Conservation (phyloP, 2,797 vertebrate species). For the Alectoris magna region DNA sequence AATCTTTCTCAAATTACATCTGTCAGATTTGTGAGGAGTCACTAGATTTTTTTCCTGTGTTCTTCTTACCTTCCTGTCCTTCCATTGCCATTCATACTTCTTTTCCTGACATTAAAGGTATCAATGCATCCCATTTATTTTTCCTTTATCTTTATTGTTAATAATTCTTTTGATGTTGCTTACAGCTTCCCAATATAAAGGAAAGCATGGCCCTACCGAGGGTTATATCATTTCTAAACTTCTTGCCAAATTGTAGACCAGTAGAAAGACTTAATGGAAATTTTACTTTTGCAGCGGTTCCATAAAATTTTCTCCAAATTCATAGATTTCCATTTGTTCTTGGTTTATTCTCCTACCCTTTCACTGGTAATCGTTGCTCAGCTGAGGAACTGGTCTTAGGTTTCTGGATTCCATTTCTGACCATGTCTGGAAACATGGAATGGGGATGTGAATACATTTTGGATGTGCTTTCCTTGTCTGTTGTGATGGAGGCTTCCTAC, state of each 20-base stretch:
- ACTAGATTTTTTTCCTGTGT: not conserved
- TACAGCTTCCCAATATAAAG: not conserved
- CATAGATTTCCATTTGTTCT: not conserved
- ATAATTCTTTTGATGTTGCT: not conserved
- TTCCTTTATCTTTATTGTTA: not conserved
- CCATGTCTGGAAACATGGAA: rapidly evolving
- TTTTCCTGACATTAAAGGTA: not conserved
- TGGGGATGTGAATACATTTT: not conserved
- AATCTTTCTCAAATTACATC: not conserved
- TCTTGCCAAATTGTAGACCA: not conserved
- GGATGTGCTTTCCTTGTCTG: rapidly evolving
- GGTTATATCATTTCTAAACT: not conserved
- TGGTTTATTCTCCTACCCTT: not conserved
- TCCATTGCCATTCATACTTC: not conserved
- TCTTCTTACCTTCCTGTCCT: not conserved
- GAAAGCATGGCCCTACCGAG: not conserved
- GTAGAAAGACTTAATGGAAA: not conserved
- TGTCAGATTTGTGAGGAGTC: not conserved
- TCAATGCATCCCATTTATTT: not conserved
- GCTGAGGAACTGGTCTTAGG: not conserved
- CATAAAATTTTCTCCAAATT: not conserved
- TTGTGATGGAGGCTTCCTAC: not conserved
- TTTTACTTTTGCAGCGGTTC: not conserved
- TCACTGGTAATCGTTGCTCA: not conserved
- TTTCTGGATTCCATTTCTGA: not conserved